Conservation (phyloP, 2,888 invertebrate species). For the Odontomyia ornata region DNA sequence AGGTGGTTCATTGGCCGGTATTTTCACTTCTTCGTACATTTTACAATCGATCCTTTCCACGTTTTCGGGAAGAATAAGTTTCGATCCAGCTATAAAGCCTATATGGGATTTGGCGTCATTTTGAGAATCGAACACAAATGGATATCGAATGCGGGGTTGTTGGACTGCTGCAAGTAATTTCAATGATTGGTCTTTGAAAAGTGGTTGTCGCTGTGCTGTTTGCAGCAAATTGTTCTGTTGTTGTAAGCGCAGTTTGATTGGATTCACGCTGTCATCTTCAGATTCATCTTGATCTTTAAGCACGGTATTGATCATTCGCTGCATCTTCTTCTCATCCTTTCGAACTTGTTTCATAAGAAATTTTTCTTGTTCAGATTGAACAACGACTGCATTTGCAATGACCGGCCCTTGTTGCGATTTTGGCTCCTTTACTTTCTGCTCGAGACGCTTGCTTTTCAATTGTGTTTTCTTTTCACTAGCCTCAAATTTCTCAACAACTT, state of each 20-base stretch:
- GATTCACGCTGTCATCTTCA: constrained; percentile 64
- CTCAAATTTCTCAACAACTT: constrained; percentile 64
- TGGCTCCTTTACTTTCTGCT: constrained; percentile 56
- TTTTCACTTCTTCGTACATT: constrained; percentile 85
- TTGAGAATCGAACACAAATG: constrained; percentile 88
- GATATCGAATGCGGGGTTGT: constrained; percentile 72
- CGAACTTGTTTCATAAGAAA: constrained; percentile 77
- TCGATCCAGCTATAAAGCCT: constrained; percentile 81
- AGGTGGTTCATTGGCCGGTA: constrained; percentile 74
- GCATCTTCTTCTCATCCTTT: constrained; percentile 84
- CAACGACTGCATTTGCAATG: constrained; percentile 82
- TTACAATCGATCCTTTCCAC: constrained; percentile 76
- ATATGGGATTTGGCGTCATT: constrained; percentile 70
- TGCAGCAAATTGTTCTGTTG: constrained; percentile 60
- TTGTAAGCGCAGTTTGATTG: constrained; percentile 60
- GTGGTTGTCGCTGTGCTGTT: constrained; percentile 58
- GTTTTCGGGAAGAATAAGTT: constrained; percentile 81
- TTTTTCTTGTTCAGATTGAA: constrained; percentile 85
- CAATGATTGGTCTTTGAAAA: constrained; percentile 56
- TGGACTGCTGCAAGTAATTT: constrained; percentile 62
- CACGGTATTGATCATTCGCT: constrained; percentile 57
- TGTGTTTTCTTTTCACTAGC: constrained; percentile 54
- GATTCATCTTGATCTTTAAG: constrained; percentile 55
- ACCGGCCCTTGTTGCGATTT: constrained; percentile 66
- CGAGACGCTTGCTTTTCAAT: constrained; percentile 47